Evolutionary conservation across 2,797 vertebrate species (phyloP).

Genomic region (Pampus argenteus): DNA sequence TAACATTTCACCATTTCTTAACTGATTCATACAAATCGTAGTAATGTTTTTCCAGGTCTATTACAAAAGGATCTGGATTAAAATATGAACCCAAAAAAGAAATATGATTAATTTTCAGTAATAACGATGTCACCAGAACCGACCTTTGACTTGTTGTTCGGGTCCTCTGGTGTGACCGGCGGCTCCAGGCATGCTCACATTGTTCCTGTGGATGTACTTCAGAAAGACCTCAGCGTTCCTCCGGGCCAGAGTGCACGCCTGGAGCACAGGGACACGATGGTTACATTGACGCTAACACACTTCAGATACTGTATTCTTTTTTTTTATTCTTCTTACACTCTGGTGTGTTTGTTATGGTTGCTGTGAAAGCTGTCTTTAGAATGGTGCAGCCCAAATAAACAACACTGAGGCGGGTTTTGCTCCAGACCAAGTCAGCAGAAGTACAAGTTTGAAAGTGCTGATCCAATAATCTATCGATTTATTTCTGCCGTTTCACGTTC

Average conservation of each 20-base stretch:
- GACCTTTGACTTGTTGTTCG: slow-evolving; percentile 97
- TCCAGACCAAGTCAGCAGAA: background rate
- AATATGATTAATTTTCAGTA: background rate
- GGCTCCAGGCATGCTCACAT: slow-evolving; percentile 93
- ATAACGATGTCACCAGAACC: background rate
- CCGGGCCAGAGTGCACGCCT: slow-evolving; percentile 86
- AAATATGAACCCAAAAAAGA: background rate
- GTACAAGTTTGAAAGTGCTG: background rate
- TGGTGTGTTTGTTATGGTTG: background rate
- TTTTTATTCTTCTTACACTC: background rate
- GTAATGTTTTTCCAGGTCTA: background rate
- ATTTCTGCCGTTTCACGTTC: background rate
- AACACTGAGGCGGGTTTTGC: too few relatives aligned
- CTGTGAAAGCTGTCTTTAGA: too few relatives aligned
- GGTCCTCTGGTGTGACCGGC: slow-evolving; percentile 92
- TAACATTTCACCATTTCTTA: too few relatives aligned
- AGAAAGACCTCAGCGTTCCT: slow-evolving; percentile 98
- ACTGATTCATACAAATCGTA: background rate
- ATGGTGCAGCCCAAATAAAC: too few relatives aligned
- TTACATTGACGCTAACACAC: background rate
- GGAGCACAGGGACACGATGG: background rate
- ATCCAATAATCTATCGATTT: too few relatives aligned
- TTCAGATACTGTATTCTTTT: background rate
- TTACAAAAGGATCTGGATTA: background rate
- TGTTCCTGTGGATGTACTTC: slow-evolving; percentile 99